A percentile compares a stretch with the other conserved stretches of the same genome.
These are phyloP conservation scores for Bruchidius siliquastri DNA, from an alignment of 2,888 invertebrate genomes.

Conservation along the genomic window DNA sequence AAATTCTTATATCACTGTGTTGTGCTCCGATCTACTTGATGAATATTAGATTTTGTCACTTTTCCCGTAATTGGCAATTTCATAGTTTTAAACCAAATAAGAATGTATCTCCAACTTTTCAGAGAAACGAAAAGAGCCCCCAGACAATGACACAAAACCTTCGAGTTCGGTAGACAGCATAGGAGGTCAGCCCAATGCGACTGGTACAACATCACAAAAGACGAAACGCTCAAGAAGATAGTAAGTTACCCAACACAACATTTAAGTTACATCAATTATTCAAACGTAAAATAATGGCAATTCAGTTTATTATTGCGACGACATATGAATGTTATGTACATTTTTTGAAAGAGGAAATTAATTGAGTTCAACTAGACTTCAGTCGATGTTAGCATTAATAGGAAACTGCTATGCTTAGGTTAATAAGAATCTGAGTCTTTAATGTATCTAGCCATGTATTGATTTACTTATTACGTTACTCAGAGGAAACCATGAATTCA, in stretches of 20 bases:
- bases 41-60: too few species aligned
- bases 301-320: neutral
- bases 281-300: constrained; percentile 11
- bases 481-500: too few species aligned
- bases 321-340: too few species aligned
- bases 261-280: neutral
- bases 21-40: too few species aligned
- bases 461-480: too few species aligned
- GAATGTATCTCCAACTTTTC: constrained; percentile 35
- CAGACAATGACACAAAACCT: constrained; percentile 64
- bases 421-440: too few species aligned
- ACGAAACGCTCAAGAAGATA: constrained; percentile 71
- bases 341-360: neutral
- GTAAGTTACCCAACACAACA: constrained; percentile 53
- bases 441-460: too few species aligned
- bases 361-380: too few species aligned
- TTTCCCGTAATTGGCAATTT: neutral
- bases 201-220: constrained; percentile 48
- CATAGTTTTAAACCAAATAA: neutral
- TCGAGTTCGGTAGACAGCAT: constrained; percentile 55
- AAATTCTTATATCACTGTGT: too few species aligned
- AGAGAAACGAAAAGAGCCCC: constrained; percentile 82
- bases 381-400: too few species aligned
- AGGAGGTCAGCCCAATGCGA: constrained; percentile 54
- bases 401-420: too few species aligned